A percentile compares a stretch with the other conserved stretches of the same genome.
phyloP scores from a whole-genome alignment of 1,140 invertebrate species.

The Chelonus insularis region DNA sequence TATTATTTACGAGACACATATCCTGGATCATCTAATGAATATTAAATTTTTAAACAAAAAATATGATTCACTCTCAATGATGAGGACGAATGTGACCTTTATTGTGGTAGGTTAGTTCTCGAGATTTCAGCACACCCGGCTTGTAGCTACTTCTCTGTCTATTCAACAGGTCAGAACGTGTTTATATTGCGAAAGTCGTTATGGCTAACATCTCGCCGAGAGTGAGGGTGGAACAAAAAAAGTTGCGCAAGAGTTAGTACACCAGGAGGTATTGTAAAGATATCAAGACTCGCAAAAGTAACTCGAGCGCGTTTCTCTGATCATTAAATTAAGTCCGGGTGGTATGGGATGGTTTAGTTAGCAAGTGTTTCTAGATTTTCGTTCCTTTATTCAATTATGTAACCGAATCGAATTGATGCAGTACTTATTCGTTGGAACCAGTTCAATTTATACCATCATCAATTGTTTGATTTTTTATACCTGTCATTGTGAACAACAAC shows the following conservation, averaged over 20 bases:
- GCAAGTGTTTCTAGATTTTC: no score
- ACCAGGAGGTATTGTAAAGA: neutral
- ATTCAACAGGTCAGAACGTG: conserved; percentile 1
- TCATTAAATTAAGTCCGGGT: no score
- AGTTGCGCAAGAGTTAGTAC: neutral
- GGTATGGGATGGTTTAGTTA: no score
- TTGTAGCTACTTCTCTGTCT: neutral
- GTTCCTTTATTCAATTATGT: no score
- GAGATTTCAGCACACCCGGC: conserved; percentile 16
- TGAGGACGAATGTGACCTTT: conserved; percentile 16
- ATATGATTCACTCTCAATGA: conserved; percentile 11
- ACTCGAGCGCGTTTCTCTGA: no score
- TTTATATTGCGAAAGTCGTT: conserved; percentile 15
- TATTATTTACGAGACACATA: no score
- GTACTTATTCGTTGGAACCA: no score
- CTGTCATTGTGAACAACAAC: neutral
- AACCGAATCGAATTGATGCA: no score
- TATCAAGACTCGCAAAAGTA: neutral
- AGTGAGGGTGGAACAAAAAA: conserved; percentile 1
- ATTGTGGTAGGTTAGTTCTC: conserved; percentile 28
- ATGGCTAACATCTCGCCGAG: conserved; percentile 3
- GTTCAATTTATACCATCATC: no score
- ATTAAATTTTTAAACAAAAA: no score
- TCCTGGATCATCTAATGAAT: no score
- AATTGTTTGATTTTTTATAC: no score